phyloP scores from a whole-genome alignment of 2,888 invertebrate species.

The Cremastinae sp. region DNA sequence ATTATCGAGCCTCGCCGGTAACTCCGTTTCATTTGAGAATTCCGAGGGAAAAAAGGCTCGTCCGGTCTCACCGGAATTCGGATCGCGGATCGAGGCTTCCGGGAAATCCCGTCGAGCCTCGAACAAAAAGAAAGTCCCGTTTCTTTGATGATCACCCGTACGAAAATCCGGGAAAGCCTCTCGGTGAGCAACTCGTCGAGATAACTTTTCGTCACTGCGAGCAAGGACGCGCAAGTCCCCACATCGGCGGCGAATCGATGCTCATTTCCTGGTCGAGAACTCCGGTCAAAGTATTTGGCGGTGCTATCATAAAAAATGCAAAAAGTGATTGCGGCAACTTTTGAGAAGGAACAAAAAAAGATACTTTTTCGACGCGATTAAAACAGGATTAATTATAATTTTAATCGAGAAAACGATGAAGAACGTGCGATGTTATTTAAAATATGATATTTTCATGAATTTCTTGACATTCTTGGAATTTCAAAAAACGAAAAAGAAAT shows the following conservation, averaged over 20 bases:
- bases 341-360: too few species aligned
- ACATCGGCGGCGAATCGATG: constrained; percentile 79
- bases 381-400: too few species aligned
- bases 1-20: constrained; percentile 29
- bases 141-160: constrained; percentile 10
- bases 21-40: constrained; percentile 14
- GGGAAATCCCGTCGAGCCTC: constrained; percentile 2
- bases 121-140: constrained; percentile 34
- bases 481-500: too few species aligned
- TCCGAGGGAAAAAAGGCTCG: background rate
- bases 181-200: constrained; percentile 81
- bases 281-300: constrained; percentile 86
- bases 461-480: too few species aligned
- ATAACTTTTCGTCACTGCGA: constrained; percentile 80
- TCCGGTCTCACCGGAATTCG: background rate
- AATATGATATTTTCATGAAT: too few species aligned
- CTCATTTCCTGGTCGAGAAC: constrained; percentile 86
- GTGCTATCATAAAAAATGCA: constrained; percentile 84
- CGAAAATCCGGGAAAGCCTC: constrained; percentile 69
- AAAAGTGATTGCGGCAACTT: constrained; percentile 84
- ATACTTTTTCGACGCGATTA: too few species aligned
- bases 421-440: too few species aligned
- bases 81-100: background rate
- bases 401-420: too few species aligned
- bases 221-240: constrained; percentile 81